Conservation (phyloP, 2,797 vertebrate species). For the Hybognathus amarus region DNA sequence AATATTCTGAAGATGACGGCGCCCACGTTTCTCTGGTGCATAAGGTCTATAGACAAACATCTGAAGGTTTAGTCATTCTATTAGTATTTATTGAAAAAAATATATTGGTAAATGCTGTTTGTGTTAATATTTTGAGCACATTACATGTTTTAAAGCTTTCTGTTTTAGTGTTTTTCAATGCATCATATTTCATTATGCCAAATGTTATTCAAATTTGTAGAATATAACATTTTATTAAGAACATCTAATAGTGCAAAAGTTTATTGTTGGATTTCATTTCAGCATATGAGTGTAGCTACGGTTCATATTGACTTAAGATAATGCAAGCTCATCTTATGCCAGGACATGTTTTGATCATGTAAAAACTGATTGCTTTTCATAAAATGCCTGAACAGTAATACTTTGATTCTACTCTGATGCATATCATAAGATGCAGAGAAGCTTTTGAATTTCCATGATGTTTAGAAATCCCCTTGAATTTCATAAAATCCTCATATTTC, state of each 20-base stretch:
- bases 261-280: constrained; percentile 9
- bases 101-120: background rate
- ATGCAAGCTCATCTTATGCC: background rate
- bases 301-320: background rate
- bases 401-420: background rate
- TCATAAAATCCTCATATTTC: background rate
- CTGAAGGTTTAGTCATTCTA: background rate
- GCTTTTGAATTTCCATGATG: constrained; percentile 6
- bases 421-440: background rate
- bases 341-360: constrained; percentile 11
- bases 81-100: constrained; percentile 35
- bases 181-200: background rate
- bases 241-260: background rate
- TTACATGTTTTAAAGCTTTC: background rate
- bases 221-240: background rate
- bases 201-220: background rate
- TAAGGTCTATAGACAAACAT: background rate
- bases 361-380: constrained; percentile 36
- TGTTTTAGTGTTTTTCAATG: background rate
- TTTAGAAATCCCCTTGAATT: background rate
- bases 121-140: background rate
- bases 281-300: background rate
- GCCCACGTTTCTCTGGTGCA: too few species aligned
- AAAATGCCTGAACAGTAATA: background rate
- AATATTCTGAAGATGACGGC: too few species aligned